Base-by-base conservation (phyloP, 2,888 invertebrate species). In the Amiota communis region DNA sequence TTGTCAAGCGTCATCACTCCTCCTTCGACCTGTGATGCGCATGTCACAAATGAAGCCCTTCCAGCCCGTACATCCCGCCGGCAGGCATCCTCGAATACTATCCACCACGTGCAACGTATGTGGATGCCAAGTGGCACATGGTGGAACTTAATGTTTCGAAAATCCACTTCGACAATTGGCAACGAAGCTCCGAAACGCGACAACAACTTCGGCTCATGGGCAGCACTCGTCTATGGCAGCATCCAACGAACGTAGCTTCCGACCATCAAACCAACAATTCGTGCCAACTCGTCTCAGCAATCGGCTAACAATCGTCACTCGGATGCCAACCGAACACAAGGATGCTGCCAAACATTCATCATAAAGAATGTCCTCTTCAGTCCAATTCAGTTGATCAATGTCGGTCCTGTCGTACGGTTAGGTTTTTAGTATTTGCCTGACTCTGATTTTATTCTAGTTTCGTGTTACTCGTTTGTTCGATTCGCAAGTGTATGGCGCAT, bases 1-100 rank as follows among this genome's bases (percentile, higher is more conserved):
- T 87, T 87, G 88, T 88, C 87, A 88, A 88, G 81, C 78, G 81
- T 80, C 81, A 77, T 70, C 83, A 87, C 87, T 87, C 87, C 87
- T 87, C 87, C 87, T 86, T 84, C 88, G 75, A 70, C 20, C 23
- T 57, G 23, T 56, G 82, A 17, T 80, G 87, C 87, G 87, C 88
- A 85, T 87, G 87, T 82, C 81, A 67, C 67, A 10, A n/a, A 20
- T 49, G 17, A 12, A n/a, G 11, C 1, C 47, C 47, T 23, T 6
- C 10, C 51, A 13, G 12, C 67, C 64, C 64, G 64, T n/a, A 46
- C 12, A 48, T 75, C 53, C 70, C 72, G 75, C 77, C 63, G 71
- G 17, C 36, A 15, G 70, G 84, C 13, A 63, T 8, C 9, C 70
- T 12, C 71, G 4, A 72, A 72, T 77, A 68, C 3, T 70, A 70